Conservation (phyloP, 2,113 vertebrate species). For the Pseudolaguvia tuberculata region DNA sequence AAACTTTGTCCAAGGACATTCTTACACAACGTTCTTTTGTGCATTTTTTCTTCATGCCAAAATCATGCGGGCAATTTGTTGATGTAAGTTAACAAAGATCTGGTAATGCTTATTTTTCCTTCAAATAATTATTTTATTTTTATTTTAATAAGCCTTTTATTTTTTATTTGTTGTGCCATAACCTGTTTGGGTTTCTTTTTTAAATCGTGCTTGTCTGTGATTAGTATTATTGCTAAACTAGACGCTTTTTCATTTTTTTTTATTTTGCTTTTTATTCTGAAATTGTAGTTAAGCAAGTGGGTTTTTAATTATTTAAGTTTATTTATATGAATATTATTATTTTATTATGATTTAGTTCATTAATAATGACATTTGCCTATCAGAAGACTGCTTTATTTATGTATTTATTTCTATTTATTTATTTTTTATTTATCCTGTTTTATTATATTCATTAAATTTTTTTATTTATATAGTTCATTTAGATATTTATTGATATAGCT, state of each 20-base stretch:
- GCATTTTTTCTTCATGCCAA: slow-evolving; percentile 99
- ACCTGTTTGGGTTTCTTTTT: too few relatives aligned
- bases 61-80: slow-evolving; percentile 99
- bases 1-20: slow-evolving; percentile 89
- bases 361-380: too few relatives aligned
- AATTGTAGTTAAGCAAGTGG: background rate
- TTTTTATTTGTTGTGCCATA: slow-evolving; percentile 21
- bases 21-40: slow-evolving; percentile 99
- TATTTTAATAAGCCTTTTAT: slow-evolving; percentile 33
- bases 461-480: too few relatives aligned
- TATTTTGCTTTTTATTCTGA: background rate
- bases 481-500: too few relatives aligned
- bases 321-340: background rate
- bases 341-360: background rate
- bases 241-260: background rate
- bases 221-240: slow-evolving; percentile 13
- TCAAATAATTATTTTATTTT: slow-evolving; percentile 48
- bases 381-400: background rate
- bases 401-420: too few relatives aligned
- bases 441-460: too few relatives aligned
- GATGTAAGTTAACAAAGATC: slow-evolving; percentile 94
- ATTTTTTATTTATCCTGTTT: too few relatives aligned
- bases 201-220: slow-evolving; percentile 26
- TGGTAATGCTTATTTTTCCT: slow-evolving; percentile 70
- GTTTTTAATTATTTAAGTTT: background rate